Base-by-base conservation (phyloP, 2,797 vertebrate genomes). In the Pristis pectinata region DNA sequence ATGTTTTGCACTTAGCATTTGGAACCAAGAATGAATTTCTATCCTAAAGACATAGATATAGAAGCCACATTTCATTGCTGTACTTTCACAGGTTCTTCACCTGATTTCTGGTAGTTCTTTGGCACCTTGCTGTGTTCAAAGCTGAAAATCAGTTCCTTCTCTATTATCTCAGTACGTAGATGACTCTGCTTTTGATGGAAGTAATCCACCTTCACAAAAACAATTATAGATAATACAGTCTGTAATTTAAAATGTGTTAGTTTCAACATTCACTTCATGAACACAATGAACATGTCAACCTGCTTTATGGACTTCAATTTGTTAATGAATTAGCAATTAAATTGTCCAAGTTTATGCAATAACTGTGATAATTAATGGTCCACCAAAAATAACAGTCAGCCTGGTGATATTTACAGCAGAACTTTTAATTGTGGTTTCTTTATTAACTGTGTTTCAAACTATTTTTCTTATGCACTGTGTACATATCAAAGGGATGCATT, bases 301-400 rank as follows among this genome's bases (percentile, higher is more conserved):
- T 72, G 44, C 67, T 93, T 74, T 93, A 93, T 34, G 27, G 27
- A 53, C 72, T 59, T 59, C 49, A 15, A 9, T 2, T 87, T 59
- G 83, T 87, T 87, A 56, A 53, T 34, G 7, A 87, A 87, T 27
- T 74, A 72, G 67, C 67, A 74, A 93, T 93, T 93, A 74, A 53
- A 67, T 53, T 56, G 27, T 30, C 92, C 44, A 74, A 34, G 34
- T 93, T 74, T 27, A 92, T 74, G 27, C 44, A 74, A 44, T 74
- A 93, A 93, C 49, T 7, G 44, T 74, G 13, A 74, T 74, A 93
- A 91, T 93, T 72, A 74, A 30, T 74, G 13, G 41, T 93, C 67
- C 67, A 93, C 44, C 15, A 49, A 87, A 85, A 87, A 87, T 87
- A 53, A 53, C 10, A 87, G 3, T 2, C 67, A 93, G 44, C 0